A percentile compares a stretch with the other conserved stretches of the same genome.
phyloP scores from a whole-genome alignment of 1,140 invertebrate genomes.

The Brachionus asplanchnoidis region DNA sequence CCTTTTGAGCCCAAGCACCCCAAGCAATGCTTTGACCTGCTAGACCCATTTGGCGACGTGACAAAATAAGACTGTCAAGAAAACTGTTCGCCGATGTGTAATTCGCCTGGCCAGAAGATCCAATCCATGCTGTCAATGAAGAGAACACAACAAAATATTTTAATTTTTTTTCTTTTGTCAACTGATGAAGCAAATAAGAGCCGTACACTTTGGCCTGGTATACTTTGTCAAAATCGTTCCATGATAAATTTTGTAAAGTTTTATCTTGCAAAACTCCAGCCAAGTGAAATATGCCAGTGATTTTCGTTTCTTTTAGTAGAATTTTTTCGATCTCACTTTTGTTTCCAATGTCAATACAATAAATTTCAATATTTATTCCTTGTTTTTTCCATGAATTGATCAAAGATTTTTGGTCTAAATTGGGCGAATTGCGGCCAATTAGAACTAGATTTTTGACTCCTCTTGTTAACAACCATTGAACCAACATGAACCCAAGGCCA shows the following conservation, averaged over 20 bases:
- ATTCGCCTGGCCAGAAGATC: neutral
- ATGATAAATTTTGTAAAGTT: neutral
- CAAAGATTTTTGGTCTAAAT: neutral
- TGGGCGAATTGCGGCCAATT: neutral
- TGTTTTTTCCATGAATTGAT: neutral
- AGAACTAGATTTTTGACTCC: neutral
- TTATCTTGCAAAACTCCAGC: neutral
- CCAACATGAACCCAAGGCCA: neutral
- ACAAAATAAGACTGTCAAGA: neutral
- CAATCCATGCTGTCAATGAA: neutral
- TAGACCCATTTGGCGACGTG: neutral
- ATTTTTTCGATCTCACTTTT: neutral
- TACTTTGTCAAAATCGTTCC: neutral
- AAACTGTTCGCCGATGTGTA: neutral
- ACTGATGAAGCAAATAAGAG: neutral
- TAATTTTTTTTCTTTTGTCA: neutral
- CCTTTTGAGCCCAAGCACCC: neutral
- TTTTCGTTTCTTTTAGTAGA: neutral
- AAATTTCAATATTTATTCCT: neutral
- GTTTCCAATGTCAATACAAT: neutral
- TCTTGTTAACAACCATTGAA: neutral
- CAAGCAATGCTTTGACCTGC: neutral
- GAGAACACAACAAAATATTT: neutral
- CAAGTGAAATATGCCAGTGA: neutral
- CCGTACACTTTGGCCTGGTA: neutral